Percentiles rank a stretch among this genome's conserved stretches.
These are phyloP conservation scores for Leptarthrus brevirostris DNA, from an alignment of 2,888 invertebrate genomes.

Conservation along the genomic window DNA sequence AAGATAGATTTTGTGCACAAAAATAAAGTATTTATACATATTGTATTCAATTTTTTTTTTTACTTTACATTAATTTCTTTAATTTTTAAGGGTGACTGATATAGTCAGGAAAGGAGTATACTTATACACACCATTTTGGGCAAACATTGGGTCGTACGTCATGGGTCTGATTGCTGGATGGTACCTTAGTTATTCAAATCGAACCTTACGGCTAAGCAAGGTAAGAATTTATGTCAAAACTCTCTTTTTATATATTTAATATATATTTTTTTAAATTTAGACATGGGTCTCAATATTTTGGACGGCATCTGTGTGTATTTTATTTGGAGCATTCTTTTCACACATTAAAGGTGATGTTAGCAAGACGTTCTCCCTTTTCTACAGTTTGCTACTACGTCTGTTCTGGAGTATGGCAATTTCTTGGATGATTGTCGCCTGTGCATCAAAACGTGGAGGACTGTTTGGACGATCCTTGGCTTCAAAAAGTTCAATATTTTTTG, in stretches of 20 bases:
- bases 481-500: conserved; percentile 72
- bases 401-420: conserved; percentile 77
- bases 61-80: too few relatives aligned
- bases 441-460: conserved; percentile 75
- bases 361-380: conserved; percentile 72
- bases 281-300: conserved; percentile 60
- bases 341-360: conserved; percentile 74
- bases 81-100: too few relatives aligned
- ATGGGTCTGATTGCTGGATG: conserved; percentile 66
- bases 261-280: neutral
- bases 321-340: conserved; percentile 73
- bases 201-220: conserved; percentile 25
- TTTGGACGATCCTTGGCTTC: conserved; percentile 58
- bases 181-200: conserved; percentile 59
- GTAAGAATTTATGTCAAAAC: neutral
- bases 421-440: conserved; percentile 76
- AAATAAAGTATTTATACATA: too few relatives aligned
- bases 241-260: neutral
- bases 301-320: conserved; percentile 66
- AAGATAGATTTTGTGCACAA: too few relatives aligned
- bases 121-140: conserved; percentile 64
- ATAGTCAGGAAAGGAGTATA: conserved; percentile 13
- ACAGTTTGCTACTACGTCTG: conserved; percentile 74
- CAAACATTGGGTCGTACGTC: conserved; percentile 64
- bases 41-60: too few relatives aligned